Evolutionary conservation across 2,797 vertebrate genomes (phyloP), one percentile per base, ranked within the genome.

Genomic region (Tolypeutes matacus): DNA sequence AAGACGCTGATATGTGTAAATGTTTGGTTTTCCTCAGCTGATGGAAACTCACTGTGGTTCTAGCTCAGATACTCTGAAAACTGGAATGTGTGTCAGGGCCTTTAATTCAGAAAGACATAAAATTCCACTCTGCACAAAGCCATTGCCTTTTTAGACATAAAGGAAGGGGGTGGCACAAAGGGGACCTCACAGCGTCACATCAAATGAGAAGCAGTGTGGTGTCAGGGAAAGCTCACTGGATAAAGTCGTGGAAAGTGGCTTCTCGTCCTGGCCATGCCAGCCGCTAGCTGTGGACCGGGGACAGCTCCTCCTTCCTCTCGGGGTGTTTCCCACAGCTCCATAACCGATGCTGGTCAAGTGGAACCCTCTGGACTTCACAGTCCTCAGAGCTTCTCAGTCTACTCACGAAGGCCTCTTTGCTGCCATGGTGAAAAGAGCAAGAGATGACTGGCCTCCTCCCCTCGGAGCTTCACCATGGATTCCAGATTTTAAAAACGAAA

Each of bases 1-100:
- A 96, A 97, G 96, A 96, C 36, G 95, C 84, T 36, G 69, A 83
- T 90, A 1, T 91, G 92, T 81, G 83, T 95, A 95, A 97, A 96
- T 18, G 15, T 12, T 94, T 93, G 95, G 92, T 95, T 96, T 96
- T 93, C 87, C 93, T 89, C 95, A 95, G 91, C 92, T 89, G 91
- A 95, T 95, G 97, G 96, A 97, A 97, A 96, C 42, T 95, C 72
- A 12, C 17, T 96, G 97, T 65, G 95, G 95, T 96, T 97, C 95
- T 81, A 67, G 81, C 42, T 92, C 91, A 91, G 78, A 96, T 76
- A 75, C 62, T 67, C 72, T 64, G 76, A 90, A 81, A 53, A 34
- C 49, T 84, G 65, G 62, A 92, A 91, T 78, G 86, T 84, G 87
- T 89, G 86, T 36, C 60, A 89, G 89, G 49, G 72, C 18, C 67